A percentile compares a stretch with the other conserved stretches of the same genome.
Conservation (phyloP, 1,140 invertebrate genomes). For the Drosophila rufa region DNA sequence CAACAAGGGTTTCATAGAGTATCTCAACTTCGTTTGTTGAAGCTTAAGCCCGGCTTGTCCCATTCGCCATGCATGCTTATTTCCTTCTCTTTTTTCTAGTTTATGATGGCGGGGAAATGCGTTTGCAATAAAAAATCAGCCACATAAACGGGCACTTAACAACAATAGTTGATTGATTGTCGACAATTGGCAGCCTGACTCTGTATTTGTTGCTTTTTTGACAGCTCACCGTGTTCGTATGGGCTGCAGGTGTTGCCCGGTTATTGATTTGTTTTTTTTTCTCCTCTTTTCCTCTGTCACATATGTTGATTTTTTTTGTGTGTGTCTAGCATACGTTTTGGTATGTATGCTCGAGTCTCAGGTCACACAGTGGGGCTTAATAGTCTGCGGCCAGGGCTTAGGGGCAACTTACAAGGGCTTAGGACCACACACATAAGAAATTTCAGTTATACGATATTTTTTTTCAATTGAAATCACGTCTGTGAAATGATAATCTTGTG, state of each 20-base stretch:
- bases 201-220: constrained; percentile 51
- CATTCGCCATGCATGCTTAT: constrained; percentile 18
- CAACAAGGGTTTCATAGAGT: constrained; percentile 3
- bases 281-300: constrained; percentile 10
- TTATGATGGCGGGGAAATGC: constrained; percentile 58
- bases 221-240: constrained; percentile 43
- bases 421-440: constrained; percentile 36
- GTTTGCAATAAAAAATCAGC: constrained; percentile 70
- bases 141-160: constrained; percentile 64
- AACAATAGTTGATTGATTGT: constrained; percentile 77
- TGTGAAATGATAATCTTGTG: constrained; percentile 46
- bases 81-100: constrained; percentile 24
- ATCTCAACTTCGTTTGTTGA: constrained; percentile 4
- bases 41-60: constrained; percentile 1
- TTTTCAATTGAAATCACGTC: constrained; percentile 41
- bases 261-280: constrained; percentile 56
- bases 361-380: constrained; percentile 36
- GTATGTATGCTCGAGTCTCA: constrained; percentile 17
- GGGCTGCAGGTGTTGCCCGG: constrained; percentile 60
- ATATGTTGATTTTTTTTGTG: constrained; percentile 1
- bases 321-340: constrained; percentile 31
- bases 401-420: constrained; percentile 42
- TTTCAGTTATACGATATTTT: constrained; percentile 40
- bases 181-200: constrained; percentile 63
- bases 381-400: constrained; percentile 40